Evolutionary conservation across 1,140 invertebrate species (phyloP), one percentile per base, ranked within the genome.

Genomic region (Prorops nasuta): DNA sequence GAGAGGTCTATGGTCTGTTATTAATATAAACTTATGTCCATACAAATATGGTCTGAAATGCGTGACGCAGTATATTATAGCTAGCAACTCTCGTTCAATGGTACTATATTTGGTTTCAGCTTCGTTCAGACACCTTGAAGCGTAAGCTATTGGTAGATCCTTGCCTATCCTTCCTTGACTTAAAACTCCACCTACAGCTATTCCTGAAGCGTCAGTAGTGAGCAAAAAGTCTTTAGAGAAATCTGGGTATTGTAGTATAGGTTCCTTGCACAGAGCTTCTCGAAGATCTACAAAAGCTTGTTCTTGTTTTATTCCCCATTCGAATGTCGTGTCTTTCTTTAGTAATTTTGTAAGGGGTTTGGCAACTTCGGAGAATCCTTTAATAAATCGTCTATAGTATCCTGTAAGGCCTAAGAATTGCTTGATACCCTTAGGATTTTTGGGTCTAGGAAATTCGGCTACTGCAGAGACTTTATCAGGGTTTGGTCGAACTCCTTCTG

Each of bases 1-100:
- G n/a, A 83, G 59, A 0, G 77, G 73, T 40, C 58, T 59, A 45
- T 82, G 80, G 45, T 84, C 81, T 0, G 79, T 82, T 7, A 74
- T 32, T 0, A 82, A 65, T 3, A 28, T 67, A 48, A 83, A 82
- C 35, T 71, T 60, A 16, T 47, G 64, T 6, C 74, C 77, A 41
- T 71, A 75, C 3, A 83, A 38, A 52, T 78, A 84, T 34, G 61
- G 68, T 54, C 64, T 43, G 56, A 78, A 82, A 32, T 72, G 65
- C 58, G 79, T 71, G 1, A 74, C 63, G 0, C 67, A 73, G 61
- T 67, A 76, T 1, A 81, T 34, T 64, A 54, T 31, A 57, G 57
- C 36, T 37, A 39, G 20, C 54, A 49, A 1, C 42, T 38, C 20
- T 9, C 49, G 54, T 36, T 64, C 62, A 2, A 58, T 72, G 4